phyloP scores from a whole-genome alignment of 2,797 vertebrate genomes.

The Karalla daura region DNA sequence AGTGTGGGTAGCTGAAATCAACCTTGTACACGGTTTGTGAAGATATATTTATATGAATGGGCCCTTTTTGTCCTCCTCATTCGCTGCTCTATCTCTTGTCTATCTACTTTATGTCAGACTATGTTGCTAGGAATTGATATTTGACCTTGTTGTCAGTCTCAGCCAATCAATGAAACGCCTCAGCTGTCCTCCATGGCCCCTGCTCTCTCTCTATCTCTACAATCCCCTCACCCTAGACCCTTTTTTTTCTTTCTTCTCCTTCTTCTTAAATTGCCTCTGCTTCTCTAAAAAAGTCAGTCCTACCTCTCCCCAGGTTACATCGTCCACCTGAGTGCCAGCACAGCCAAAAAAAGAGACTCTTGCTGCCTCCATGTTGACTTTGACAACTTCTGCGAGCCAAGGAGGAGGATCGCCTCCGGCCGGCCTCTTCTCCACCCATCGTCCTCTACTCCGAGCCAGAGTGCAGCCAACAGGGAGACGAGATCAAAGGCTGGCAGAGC shows the following conservation, averaged over 20 bases:
- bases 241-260: background rate
- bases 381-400: slow-evolving; percentile 96
- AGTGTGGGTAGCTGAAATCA: slow-evolving; percentile 36
- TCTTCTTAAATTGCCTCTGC: slow-evolving; percentile 75
- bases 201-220: background rate
- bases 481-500: slow-evolving; percentile 39
- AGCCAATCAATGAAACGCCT: slow-evolving; percentile 11
- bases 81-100: slow-evolving; percentile 1
- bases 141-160: slow-evolving; percentile 6
- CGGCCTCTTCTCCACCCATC: slow-evolving; percentile 91
- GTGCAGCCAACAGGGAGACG: slow-evolving; percentile 19
- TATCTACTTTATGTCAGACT: slow-evolving; percentile 21
- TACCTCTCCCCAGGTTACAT: background rate
- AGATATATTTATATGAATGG: background rate
- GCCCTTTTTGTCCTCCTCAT: background rate
- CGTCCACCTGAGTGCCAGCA: slow-evolving; percentile 9
- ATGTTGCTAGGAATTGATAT: slow-evolving; percentile 18
- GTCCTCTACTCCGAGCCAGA: slow-evolving; percentile 95
- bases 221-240: background rate
- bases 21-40: background rate
- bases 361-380: slow-evolving; percentile 96
- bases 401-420: slow-evolving; percentile 90
- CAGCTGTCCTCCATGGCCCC: background rate
- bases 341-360: slow-evolving; percentile 80
- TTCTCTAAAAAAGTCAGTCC: slow-evolving; percentile 68